Percentiles rank a stretch among this genome's conserved stretches.
phyloP scores from a whole-genome alignment of 2,797 vertebrate genomes.

The Garrulus glandarius region DNA sequence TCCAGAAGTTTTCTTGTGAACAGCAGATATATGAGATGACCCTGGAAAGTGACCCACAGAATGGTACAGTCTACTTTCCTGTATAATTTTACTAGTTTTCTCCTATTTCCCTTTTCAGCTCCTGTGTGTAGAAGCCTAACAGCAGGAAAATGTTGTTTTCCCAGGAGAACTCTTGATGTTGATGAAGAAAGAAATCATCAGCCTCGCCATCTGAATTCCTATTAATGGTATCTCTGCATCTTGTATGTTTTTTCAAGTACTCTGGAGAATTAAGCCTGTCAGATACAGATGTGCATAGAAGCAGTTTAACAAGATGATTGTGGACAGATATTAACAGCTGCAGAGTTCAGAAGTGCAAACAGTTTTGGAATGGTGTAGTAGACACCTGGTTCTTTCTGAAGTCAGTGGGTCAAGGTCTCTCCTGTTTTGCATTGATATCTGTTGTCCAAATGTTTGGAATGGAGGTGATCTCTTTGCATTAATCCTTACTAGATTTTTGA shows the following conservation, averaged over 20 bases:
- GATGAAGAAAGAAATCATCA: background rate
- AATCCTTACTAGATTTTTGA: background rate
- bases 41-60: background rate
- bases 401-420: background rate
- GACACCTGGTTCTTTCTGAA: background rate
- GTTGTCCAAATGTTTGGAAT: background rate
- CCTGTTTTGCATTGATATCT: background rate
- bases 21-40: background rate
- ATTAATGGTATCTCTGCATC: background rate
- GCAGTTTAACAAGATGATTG: background rate
- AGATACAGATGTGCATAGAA: constrained; percentile 3
- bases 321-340: background rate
- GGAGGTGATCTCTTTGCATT: background rate
- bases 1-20: background rate
- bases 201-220: background rate
- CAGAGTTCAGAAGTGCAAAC: constrained; percentile 23
- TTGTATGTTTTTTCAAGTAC: background rate
- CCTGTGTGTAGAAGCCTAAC: background rate
- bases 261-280: background rate
- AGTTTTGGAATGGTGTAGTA: background rate
- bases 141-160: background rate
- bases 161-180: background rate
- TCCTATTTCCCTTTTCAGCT: background rate
- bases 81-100: background rate
- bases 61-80: background rate